A percentile compares a stretch with the other conserved stretches of the same genome.
Conservation (phyloP, 2,113 vertebrate species). For the Deroptyus accipitrinus region DNA sequence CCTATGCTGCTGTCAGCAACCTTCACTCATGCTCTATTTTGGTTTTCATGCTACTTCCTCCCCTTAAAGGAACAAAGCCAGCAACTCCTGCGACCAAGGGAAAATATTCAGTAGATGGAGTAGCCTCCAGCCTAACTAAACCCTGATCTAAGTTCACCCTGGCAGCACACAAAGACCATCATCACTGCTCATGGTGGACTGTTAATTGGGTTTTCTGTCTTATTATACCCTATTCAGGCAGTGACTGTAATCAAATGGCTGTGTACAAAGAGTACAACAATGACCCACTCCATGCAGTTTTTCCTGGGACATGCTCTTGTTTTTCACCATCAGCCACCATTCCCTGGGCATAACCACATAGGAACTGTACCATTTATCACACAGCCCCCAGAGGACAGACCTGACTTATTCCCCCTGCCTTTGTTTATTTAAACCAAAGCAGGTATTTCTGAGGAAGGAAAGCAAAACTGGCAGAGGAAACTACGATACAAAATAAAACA, state of each 20-base stretch:
- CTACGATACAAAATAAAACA: background rate
- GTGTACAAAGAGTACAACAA: background rate
- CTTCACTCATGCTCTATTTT: background rate
- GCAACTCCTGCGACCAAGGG: background rate
- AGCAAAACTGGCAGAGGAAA: background rate
- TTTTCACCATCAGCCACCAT: background rate
- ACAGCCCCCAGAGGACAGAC: background rate
- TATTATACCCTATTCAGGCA: background rate
- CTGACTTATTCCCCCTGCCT: fast-evolving
- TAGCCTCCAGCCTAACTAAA: background rate
- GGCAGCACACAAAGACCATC: background rate
- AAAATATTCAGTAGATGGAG: background rate
- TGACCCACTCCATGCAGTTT: background rate
- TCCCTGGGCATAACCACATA: background rate
- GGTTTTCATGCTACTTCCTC: background rate
- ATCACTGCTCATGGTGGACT: background rate
- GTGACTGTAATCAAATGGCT: background rate
- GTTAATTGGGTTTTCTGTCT: background rate
- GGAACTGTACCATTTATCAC: background rate
- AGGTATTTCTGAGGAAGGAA: background rate
- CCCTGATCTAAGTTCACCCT: background rate
- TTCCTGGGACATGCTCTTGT: background rate
- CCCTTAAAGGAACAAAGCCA: background rate
- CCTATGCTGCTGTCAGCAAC: background rate
- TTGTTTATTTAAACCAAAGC: background rate